Evolutionary conservation across 2,888 invertebrate species (phyloP), one percentile per base, ranked within the genome.

Genomic region (Caenorhabditis sinica): DNA sequence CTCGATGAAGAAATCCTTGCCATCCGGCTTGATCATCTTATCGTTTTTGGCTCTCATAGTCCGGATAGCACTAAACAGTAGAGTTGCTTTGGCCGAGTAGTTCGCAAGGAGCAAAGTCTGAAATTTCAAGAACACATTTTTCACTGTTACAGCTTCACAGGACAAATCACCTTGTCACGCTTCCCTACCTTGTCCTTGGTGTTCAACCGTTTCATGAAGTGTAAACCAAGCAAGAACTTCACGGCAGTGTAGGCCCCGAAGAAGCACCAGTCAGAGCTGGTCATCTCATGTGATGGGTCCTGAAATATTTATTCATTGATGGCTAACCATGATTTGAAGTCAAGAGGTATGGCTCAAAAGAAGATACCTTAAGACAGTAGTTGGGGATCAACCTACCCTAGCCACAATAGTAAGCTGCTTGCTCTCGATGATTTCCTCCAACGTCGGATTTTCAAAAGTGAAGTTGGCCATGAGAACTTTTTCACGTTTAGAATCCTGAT

Each of bases 21-120:
- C 79, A 56, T 72, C 79, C 28, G 79, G 79, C 20, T 72, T 80
- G 5, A 80, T 80, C 72, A 80, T 63, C 36, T 80, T 80, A 45
- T 80, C 79, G n/a, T 56, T 80, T 45, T 80, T 80, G 3, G 79
- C 72, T 13, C 56, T 4, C 72, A 80, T 72, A 6, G 79, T 66
- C 1, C 79, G 28, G n/a, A 80, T 45, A 3, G 79, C 72, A 49
- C 71, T 80, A 72, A 80, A 80, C n/a, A 80, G n/a, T 9, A 80
- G 40, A 4, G 79, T 80, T 9, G 79, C 79, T 25, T 80, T 80
- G n/a, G 79, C 72, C 28, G 79, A 51, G 51, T 72, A 80, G 49
- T 77, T 69, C 2, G 60, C 23, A 17, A 72, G 72, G 6, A 80
- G 72, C 0, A 58, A 25, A 5, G 58, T 23, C 77, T 77, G 45